Evolutionary conservation across 2,888 invertebrate genomes (phyloP), one percentile per base, ranked within the genome.

Genomic region (Cenopis cana): DNA sequence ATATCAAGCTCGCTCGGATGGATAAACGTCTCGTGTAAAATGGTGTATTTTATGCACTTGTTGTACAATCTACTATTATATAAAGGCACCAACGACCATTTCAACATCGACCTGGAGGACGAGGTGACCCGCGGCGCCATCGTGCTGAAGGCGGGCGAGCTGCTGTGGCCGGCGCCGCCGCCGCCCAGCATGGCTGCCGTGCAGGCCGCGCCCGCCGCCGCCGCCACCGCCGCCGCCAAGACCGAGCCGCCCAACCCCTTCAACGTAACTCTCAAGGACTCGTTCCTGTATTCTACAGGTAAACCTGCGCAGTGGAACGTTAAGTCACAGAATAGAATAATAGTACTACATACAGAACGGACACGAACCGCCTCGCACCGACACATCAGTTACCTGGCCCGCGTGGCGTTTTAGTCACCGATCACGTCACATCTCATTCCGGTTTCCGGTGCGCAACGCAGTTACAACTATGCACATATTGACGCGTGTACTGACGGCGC

Each of bases 61-160:
- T 4, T 24, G 1, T 24, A 24, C 1, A 24, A 24, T 24, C n/a
- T 17, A 12, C 20, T 33, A 24, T 2, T 49, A 12, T 61, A 57
- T 20, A 71, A 77, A 96, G 96, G 96, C 41, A 95, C 95, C 72
- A 95, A 97, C 76, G 95, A 97, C 77, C 96, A 97, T 84, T 98
- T 96, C 89, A 87, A 96, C 86, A 95, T 98, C 70, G 96, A 97
- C 87, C 87, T 98, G 73, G 95, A 96, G 76, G 98, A 98, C 88
- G 98, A 98, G 86, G 98, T 98, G 62, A 96, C 97, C 0, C 94
- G 98, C 24, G 98, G 98, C 0, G 95, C 97, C 60, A 96, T 98
- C 74, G 94, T 98, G 55, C 91, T 97, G 54, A 94, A 96, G 74
- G 94, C 96, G 69, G 98, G 98, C 0, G 90, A 95, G 80, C 84